Evolutionary conservation across 2,797 vertebrate genomes (phyloP).

Genomic region (Thripadectes ignobilis): DNA sequence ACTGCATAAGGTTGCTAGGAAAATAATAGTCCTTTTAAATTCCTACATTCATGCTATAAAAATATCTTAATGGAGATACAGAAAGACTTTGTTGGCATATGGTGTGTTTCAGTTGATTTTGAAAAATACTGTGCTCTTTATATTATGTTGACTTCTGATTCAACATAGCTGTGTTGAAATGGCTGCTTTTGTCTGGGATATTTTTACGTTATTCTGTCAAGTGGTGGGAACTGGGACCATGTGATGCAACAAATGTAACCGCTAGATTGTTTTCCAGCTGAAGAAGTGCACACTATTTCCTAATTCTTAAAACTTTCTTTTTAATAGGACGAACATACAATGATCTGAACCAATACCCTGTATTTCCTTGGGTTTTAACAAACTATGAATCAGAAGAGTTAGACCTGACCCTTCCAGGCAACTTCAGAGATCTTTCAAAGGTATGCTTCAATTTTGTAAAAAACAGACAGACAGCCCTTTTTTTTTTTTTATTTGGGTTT

Average conservation of each 20-base stretch:
- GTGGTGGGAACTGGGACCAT: background rate
- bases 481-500: background rate
- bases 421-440: conserved; percentile 99
- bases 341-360: conserved; percentile 95
- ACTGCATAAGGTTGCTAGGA: background rate
- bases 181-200: background rate
- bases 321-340: conserved; percentile 93
- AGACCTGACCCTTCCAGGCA: conserved; percentile 94
- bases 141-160: background rate
- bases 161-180: background rate
- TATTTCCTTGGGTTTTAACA: conserved; percentile 98
- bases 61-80: background rate
- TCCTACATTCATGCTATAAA: background rate
- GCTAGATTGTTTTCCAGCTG: background rate
- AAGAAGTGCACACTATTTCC: background rate
- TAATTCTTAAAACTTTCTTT: conserved; percentile 43
- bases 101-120: background rate
- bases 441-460: conserved; percentile 73
- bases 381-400: conserved; percentile 96
- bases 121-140: background rate
- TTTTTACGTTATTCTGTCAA: background rate
- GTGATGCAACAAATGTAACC: background rate
- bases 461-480: background rate
- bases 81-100: background rate
- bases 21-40: background rate